These are phyloP conservation scores for Apomyelois bistriatella DNA, from an alignment of 2,888 invertebrate species.

Conservation along the genomic window DNA sequence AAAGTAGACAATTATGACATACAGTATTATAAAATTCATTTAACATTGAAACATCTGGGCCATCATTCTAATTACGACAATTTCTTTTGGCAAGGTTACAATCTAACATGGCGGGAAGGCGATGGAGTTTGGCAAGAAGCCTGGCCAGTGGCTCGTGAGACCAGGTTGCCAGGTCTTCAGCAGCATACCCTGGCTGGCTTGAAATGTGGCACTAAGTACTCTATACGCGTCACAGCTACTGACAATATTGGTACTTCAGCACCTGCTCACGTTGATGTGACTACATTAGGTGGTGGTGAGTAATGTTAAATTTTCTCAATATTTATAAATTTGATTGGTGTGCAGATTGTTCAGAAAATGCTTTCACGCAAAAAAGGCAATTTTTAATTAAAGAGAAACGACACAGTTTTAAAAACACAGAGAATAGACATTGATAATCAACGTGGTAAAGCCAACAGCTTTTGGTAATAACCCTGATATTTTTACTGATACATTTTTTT, in stretches of 20 bases:
- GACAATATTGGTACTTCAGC: slow-evolving; percentile 90
- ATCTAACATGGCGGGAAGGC: slow-evolving; percentile 70
- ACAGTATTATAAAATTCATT: not conserved
- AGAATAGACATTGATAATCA: too few relatives aligned
- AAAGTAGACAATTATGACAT: too few relatives aligned
- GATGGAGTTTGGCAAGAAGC: slow-evolving; percentile 81
- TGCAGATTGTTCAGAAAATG: too few relatives aligned
- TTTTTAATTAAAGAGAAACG: too few relatives aligned
- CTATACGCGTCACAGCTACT: slow-evolving; percentile 88
- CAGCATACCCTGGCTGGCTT: slow-evolving; percentile 85
- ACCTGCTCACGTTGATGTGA: slow-evolving; percentile 80
- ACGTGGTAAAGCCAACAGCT: too few relatives aligned
- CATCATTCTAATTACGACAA: not conserved
- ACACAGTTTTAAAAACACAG: too few relatives aligned
- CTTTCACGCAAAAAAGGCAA: too few relatives aligned
- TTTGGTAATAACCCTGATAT: too few relatives aligned
- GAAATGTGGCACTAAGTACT: slow-evolving; percentile 91
- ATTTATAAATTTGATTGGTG: too few relatives aligned
- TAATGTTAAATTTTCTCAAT: not conserved
- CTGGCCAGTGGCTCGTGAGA: slow-evolving; percentile 80
- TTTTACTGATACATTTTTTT: too few relatives aligned
- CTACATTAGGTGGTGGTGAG: slow-evolving; percentile 79
- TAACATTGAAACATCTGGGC: not conserved
- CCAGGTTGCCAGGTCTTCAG: slow-evolving; percentile 73
- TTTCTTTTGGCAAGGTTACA: slow-evolving; percentile 53